These are phyloP conservation scores for Lepus oiostolus DNA, from an alignment of 2,797 vertebrate species.

Conservation along the genomic window DNA sequence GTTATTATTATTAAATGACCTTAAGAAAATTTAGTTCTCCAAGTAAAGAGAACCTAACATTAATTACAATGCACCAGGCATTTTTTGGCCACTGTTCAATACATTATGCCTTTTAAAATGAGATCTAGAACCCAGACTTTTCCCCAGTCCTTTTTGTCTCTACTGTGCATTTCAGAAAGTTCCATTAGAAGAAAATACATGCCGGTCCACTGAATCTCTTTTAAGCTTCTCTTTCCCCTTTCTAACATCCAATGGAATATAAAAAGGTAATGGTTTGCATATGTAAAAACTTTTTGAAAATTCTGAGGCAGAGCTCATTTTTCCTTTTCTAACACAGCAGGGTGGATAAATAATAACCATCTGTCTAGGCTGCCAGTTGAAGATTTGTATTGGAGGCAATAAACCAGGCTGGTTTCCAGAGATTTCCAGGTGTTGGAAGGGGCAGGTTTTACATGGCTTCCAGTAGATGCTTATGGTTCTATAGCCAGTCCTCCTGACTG, in stretches of 20 bases:
- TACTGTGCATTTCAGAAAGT: constrained; percentile 1
- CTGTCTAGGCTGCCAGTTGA: constrained; percentile 74
- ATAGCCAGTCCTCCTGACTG: neutral
- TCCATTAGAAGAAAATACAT: constrained; percentile 12
- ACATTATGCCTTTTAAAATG: neutral
- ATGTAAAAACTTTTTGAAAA: constrained; percentile 72
- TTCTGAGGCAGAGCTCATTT: constrained; percentile 33
- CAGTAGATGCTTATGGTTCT: neutral
- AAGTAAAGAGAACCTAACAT: neutral
- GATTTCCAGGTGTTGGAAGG: constrained; percentile 71
- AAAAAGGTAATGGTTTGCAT: constrained; percentile 73
- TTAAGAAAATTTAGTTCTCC: neutral
- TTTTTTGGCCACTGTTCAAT: constrained; percentile 16
- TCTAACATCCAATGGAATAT: constrained; percentile 36
- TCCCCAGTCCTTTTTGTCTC: neutral
- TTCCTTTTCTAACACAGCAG: constrained; percentile 67
- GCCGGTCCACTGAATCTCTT: neutral
- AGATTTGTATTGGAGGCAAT: constrained; percentile 67
- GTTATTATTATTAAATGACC: neutral
- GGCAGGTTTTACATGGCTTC: constrained; percentile 62
- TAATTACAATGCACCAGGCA: neutral
- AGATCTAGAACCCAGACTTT: constrained; percentile 4
- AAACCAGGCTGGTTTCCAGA: constrained; percentile 69
- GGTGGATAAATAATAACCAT: constrained; percentile 81
- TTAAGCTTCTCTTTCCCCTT: constrained; percentile 36